Percentiles rank a stretch among this genome's conserved stretches.
phyloP scores from a whole-genome alignment of 2,888 invertebrate species.

The Ophioninae sp. region DNA sequence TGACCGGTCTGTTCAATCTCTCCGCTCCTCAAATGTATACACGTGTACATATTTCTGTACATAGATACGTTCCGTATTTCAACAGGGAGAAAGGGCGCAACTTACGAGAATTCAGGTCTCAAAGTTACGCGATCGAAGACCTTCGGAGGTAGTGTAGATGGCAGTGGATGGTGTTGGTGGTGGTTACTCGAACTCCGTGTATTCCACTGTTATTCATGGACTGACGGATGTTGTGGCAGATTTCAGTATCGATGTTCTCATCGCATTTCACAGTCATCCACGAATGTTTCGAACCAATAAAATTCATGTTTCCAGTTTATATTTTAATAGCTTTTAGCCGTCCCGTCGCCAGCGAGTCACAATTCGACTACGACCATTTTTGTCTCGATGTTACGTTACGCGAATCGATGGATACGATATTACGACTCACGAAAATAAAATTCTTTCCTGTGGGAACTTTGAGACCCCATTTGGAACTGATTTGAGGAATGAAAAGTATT shows the following conservation, averaged over 20 bases:
- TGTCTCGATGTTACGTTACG: too few relatives aligned
- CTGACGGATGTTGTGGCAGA: background rate
- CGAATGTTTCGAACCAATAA: background rate
- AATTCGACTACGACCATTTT: too few relatives aligned
- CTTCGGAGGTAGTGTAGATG: background rate
- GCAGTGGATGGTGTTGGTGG: too few relatives aligned
- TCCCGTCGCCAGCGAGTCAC: too few relatives aligned
- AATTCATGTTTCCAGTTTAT: background rate
- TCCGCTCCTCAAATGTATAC: slow-evolving; percentile 3
- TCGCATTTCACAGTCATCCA: background rate
- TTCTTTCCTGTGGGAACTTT: too few relatives aligned
- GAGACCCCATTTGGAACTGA: too few relatives aligned
- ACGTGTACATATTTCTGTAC: background rate
- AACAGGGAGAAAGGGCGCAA: slow-evolving; percentile 19
- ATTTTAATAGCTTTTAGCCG: background rate
- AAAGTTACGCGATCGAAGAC: background rate
- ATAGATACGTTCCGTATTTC: background rate
- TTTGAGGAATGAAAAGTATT: too few relatives aligned
- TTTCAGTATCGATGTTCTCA: slow-evolving; percentile 13
- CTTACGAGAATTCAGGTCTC: background rate
- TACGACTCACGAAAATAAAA: too few relatives aligned
- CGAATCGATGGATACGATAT: too few relatives aligned
- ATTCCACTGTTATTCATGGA: slow-evolving; percentile 13
- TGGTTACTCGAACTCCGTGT: background rate
- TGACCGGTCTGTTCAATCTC: slow-evolving; percentile 61